Base-by-base conservation (phyloP, 1,140 invertebrate species). In the Zophobas morio region DNA sequence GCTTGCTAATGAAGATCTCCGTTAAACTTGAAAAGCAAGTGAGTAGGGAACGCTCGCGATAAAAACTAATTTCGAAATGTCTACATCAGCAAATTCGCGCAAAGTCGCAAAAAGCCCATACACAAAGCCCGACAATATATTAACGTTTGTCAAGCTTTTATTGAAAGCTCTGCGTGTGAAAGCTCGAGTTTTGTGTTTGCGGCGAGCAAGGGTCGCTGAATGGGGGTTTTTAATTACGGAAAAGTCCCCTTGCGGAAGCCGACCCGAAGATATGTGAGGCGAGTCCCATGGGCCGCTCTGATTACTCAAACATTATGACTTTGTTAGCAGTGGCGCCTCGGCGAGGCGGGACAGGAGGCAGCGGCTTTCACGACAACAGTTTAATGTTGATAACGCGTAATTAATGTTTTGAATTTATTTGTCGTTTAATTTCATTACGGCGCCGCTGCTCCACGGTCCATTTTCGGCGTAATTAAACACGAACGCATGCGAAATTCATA, bases 401-500 rank as follows among this genome's bases (percentile, higher is more conserved):
- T 63, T 63, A 63, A 63, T 63, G 57, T 39, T 63, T 63, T 63
- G 57, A 39, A 63, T 63, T 63, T 63, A 63, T 63, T 63, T 40
- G 57, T 36, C 34, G 57, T 8, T 63, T 8, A 39, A 51, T 51
- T 51, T 51, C 49, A 51, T 51, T 36, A 63, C 57, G 35, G 36
- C 57, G 57, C 54, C 57, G 37, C 57, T 63, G 57, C 37, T 51
- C 42, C 42, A 63, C 35, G 36, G 2, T 63, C 57, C 57, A 63
- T 63, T 63, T 63, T 63, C 57, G 57, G 57, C 57, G 57, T 63
- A 63, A 63, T 63, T 63, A 63, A 63, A 37, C 36, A 6, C 57
- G 6, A 63, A 63, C 57, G 57, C 35, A 39, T 63, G 57, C 57
- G 35, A 63, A 63, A 63, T 63, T 63, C 36, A 63, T 63, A 63